A percentile compares a stretch with the other conserved stretches of the same genome.
phyloP scores from a whole-genome alignment of 2,888 invertebrate species.

The Micoletzkya japonica region DNA sequence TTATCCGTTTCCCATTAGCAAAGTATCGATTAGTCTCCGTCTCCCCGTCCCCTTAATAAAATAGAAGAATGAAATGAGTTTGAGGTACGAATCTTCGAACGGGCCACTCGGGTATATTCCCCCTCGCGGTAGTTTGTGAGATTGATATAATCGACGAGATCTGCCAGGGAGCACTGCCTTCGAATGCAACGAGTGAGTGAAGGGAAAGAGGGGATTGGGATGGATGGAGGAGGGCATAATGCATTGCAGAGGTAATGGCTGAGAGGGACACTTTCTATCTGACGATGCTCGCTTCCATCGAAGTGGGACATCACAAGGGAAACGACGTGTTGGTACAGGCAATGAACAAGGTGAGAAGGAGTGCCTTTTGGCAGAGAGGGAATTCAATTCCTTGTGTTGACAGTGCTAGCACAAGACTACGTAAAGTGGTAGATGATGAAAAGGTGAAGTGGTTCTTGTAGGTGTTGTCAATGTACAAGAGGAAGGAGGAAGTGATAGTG shows the following conservation, averaged over 20 bases:
- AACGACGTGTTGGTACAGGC: constrained; percentile 77
- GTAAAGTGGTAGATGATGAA: not conserved
- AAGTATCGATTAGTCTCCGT: not conserved
- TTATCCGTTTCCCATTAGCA: not conserved
- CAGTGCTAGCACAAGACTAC: not conserved
- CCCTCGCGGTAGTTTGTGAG: constrained; percentile 94
- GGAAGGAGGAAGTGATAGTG: constrained; percentile 61
- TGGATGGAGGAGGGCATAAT: not conserved
- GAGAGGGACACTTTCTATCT: constrained; percentile 68
- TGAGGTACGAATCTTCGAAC: constrained; percentile 89
- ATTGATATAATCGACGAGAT: constrained; percentile 90
- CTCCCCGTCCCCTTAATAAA: not conserved
- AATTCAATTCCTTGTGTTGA: not conserved
- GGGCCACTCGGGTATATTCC: constrained; percentile 90
- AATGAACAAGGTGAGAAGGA: constrained; percentile 59
- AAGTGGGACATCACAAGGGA: constrained; percentile 94
- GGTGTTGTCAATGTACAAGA: constrained; percentile 61
- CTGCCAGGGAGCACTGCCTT: constrained; percentile 68
- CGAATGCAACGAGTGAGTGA: constrained; percentile 46
- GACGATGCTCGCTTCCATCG: constrained; percentile 92
- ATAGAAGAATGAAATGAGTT: not conserved
- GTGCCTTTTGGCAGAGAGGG: not conserved
- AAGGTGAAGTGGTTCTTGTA: constrained; percentile 24
- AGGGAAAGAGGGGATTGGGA: not conserved
- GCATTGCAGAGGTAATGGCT: constrained; percentile 35